Evolutionary conservation across 2,888 invertebrate genomes (phyloP).

Genomic region (Lasioglossum marginatum): DNA sequence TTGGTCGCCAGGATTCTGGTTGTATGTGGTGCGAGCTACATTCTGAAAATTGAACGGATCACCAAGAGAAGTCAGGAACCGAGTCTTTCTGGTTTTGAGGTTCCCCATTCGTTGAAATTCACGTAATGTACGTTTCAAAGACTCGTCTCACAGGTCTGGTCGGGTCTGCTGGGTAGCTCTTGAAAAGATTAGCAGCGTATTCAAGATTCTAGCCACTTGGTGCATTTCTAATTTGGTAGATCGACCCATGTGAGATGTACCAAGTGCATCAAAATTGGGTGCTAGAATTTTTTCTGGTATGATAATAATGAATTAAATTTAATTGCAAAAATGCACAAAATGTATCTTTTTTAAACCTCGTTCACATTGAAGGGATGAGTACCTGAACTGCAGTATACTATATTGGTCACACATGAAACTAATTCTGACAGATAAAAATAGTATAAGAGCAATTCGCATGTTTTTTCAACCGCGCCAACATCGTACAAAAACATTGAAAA

Average conservation of each 20-base stretch:
- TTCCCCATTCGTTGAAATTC: neutral
- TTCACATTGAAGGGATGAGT: neutral
- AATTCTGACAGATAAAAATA: neutral
- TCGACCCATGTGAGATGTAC: neutral
- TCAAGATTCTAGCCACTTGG: neutral
- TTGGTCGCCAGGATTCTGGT: neutral
- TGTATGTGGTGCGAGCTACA: neutral
- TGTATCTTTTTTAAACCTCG: neutral
- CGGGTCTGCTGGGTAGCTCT: neutral
- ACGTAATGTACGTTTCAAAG: neutral
- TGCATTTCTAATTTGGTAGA: neutral
- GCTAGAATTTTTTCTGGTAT: neutral
- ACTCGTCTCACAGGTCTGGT: neutral
- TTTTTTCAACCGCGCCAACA: neutral
- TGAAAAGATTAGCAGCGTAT: neutral
- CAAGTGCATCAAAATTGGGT: neutral
- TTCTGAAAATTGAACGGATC: neutral
- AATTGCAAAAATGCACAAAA: neutral
- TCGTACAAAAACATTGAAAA: neutral
- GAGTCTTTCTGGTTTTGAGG: slow-evolving; percentile 1
- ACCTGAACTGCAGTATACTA: neutral
- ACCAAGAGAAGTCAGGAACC: neutral
- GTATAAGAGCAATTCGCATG: neutral
- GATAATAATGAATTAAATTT: neutral
- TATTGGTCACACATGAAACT: neutral